Evolutionary conservation across 2,888 invertebrate species (phyloP).

Genomic region (Pimpla rufipes): DNA sequence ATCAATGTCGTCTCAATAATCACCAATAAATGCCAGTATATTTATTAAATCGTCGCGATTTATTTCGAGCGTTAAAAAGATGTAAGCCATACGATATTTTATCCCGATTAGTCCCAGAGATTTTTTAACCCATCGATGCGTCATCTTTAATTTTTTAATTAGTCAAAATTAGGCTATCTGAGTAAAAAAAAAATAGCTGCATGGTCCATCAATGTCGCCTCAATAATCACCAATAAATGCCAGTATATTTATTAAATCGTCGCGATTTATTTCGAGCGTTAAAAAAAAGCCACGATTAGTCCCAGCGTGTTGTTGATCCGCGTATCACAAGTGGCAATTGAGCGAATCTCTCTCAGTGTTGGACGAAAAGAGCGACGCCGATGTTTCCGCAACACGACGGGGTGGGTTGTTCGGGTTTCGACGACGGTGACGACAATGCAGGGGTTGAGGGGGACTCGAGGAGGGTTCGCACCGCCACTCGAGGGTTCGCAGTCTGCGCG

Average conservation of each 20-base stretch:
- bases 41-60: too few relatives aligned
- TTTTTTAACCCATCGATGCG: too few relatives aligned
- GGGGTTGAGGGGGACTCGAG: slow-evolving; percentile 43
- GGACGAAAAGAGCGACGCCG: slow-evolving; percentile 16
- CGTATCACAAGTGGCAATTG: background rate
- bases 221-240: too few relatives aligned
- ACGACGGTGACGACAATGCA: slow-evolving; percentile 37
- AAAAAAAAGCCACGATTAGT: slow-evolving; percentile 1
- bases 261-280: too few relatives aligned
- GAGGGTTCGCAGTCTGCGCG: slow-evolving; percentile 29
- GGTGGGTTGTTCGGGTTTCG: slow-evolving; percentile 21
- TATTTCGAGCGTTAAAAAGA: background rate
- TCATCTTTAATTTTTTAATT: too few relatives aligned
- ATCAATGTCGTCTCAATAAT: too few relatives aligned
- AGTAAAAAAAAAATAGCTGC: too few relatives aligned
- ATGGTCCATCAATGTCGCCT: too few relatives aligned
- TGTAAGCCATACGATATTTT: too few relatives aligned
- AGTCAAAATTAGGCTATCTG: too few relatives aligned
- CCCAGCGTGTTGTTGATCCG: background rate
- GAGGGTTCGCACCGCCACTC: slow-evolving; percentile 50
- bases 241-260: too few relatives aligned
- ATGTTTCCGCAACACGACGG: slow-evolving; percentile 42
- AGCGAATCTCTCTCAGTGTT: slow-evolving; percentile 24
- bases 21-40: too few relatives aligned
- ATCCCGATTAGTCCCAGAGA: background rate